Evolutionary conservation across 2,113 vertebrate species (phyloP).

Genomic region (Rostratula benghalensis): DNA sequence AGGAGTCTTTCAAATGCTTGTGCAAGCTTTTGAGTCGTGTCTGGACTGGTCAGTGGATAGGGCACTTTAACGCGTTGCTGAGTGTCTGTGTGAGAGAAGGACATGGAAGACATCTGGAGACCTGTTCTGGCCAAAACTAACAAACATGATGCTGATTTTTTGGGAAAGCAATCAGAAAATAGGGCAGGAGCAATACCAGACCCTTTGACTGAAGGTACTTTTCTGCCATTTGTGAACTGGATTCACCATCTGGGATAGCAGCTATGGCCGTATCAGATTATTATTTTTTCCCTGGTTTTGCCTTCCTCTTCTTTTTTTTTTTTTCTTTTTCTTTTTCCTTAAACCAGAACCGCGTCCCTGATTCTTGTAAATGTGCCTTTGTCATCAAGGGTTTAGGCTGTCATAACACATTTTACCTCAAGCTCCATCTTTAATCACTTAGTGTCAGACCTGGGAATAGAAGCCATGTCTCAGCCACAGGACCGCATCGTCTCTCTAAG

Average conservation of each 20-base stretch:
- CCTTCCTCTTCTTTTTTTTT: background rate
- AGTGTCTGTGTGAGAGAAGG: background rate
- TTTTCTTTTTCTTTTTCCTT: background rate
- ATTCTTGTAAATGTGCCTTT: conserved; percentile 40
- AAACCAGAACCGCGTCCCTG: background rate
- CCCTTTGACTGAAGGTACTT: background rate
- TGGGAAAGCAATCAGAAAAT: conserved; percentile 9
- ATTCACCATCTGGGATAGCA: background rate
- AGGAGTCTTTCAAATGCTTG: background rate
- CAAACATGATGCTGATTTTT: conserved; percentile 4
- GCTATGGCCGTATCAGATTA: background rate
- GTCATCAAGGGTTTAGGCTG: background rate
- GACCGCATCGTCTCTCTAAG: background rate
- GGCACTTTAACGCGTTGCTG: background rate
- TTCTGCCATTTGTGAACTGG: background rate
- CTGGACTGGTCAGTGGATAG: background rate
- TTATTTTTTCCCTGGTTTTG: background rate
- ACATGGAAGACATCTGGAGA: background rate
- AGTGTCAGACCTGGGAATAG: conserved; percentile 1
- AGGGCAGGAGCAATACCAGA: background rate
- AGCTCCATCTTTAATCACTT: conserved; percentile 14
- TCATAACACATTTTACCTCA: conserved; percentile 2
- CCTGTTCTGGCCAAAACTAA: conserved; percentile 33
- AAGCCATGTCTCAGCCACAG: background rate
- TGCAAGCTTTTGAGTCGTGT: background rate